phyloP scores from a whole-genome alignment of 2,888 invertebrate species.

The Selenia dentaria region DNA sequence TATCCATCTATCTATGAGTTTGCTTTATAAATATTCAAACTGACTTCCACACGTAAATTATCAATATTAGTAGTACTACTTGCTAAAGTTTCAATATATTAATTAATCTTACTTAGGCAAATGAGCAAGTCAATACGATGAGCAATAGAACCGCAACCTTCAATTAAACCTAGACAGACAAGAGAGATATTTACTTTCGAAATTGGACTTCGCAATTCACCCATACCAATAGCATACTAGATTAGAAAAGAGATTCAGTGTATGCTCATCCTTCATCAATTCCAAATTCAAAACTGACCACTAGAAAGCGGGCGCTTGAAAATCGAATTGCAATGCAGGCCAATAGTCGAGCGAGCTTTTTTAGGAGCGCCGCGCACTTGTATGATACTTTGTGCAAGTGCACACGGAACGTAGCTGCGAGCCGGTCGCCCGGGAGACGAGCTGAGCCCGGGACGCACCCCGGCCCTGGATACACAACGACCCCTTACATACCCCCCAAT shows the following conservation, averaged over 20 bases:
- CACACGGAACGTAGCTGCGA: conserved; percentile 44
- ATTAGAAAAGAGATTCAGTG: conserved; percentile 18
- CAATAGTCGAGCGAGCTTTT: conserved; percentile 45
- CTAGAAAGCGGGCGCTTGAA: conserved; percentile 34
- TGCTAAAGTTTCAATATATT: too few species aligned
- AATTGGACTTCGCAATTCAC: conserved; percentile 22
- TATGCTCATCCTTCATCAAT: conserved; percentile 38
- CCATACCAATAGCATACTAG: conserved; percentile 23
- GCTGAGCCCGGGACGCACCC: conserved; percentile 67
- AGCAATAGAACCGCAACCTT: neutral
- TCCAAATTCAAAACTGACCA: conserved; percentile 28
- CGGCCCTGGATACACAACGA: conserved; percentile 53
- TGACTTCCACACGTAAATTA: too few species aligned
- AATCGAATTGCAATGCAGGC: conserved; percentile 44
- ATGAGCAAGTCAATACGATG: neutral
- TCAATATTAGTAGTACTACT: too few species aligned
- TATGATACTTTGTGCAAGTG: conserved; percentile 63
- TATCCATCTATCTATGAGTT: too few species aligned
- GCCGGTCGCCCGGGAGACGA: conserved; percentile 73
- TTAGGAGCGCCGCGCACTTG: conserved; percentile 54
- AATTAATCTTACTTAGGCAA: neutral
- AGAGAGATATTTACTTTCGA: conserved; percentile 9
- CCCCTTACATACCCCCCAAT: conserved; percentile 46
- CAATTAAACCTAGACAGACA: conserved; percentile 1
- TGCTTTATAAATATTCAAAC: too few species aligned